Evolutionary conservation across 2,888 invertebrate species (phyloP).

Genomic region (Apotomis capreana): DNA sequence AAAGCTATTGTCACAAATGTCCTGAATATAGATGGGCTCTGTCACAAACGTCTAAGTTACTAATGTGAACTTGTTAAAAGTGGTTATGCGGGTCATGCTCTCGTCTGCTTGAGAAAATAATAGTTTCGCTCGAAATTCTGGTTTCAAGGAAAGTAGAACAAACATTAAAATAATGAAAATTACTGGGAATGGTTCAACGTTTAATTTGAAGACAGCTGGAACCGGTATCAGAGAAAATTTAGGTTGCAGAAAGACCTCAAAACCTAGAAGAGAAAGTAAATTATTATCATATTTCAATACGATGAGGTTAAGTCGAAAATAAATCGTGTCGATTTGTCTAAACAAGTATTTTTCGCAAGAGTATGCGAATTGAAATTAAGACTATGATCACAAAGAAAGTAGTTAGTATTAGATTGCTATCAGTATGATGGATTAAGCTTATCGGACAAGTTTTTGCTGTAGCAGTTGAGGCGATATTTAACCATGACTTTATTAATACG

Average conservation of each 20-base stretch:
- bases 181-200: background rate
- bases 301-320: background rate
- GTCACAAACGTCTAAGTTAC: slow-evolving; percentile 34
- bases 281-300: slow-evolving; percentile 25
- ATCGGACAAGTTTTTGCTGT: background rate
- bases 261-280: slow-evolving; percentile 32
- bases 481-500: background rate
- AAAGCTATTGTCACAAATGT: slow-evolving; percentile 19
- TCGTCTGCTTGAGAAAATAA: slow-evolving; percentile 19
- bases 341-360: slow-evolving; percentile 4
- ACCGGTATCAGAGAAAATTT: slow-evolving; percentile 10
- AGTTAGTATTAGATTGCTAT: background rate
- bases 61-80: slow-evolving; percentile 12
- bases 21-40: slow-evolving; percentile 28
- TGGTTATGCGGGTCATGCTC: slow-evolving; percentile 24
- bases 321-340: slow-evolving; percentile 14
- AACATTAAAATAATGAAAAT: slow-evolving; percentile 1
- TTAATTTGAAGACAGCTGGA: background rate
- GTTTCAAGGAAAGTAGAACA: slow-evolving; percentile 10
- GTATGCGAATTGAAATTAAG: slow-evolving; percentile 3
- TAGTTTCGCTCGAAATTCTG: slow-evolving; percentile 8
- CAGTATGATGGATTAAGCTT: background rate
- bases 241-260: slow-evolving; percentile 18
- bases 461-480: background rate
- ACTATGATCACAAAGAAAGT: slow-evolving; percentile 1